A percentile compares a stretch with the other conserved stretches of the same genome.
These are phyloP conservation scores for Cherax destructor DNA, from an alignment of 1,140 invertebrate genomes.

Conservation along the genomic window DNA sequence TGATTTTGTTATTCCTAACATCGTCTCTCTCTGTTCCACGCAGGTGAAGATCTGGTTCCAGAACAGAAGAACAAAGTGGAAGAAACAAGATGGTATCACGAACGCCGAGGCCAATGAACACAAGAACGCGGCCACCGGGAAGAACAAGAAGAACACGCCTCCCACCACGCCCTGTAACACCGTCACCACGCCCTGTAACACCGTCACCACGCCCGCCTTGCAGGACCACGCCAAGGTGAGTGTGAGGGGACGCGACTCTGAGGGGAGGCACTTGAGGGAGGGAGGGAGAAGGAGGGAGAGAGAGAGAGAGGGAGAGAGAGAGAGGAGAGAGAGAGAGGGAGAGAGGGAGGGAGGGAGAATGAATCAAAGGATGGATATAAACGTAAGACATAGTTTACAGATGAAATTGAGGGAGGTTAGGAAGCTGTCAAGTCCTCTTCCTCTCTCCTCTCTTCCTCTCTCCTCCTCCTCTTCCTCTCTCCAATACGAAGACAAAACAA, in stretches of 20 bases:
- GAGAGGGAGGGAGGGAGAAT: neutral
- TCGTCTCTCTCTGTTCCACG: constrained; percentile 77
- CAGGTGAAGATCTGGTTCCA: constrained; percentile 98
- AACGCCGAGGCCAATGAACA: constrained; percentile 70
- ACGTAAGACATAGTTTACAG: too few relatives aligned
- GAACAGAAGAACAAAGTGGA: constrained; percentile 99
- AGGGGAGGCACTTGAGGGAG: neutral
- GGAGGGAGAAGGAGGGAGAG: constrained; percentile 8
- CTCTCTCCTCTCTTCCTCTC: too few relatives aligned
- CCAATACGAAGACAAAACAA: too few relatives aligned
- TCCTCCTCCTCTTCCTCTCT: too few relatives aligned
- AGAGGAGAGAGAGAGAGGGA: neutral
- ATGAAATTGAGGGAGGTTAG: too few relatives aligned
- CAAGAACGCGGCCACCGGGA: constrained; percentile 67
- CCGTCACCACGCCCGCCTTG: neutral
- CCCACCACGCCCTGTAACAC: neutral
- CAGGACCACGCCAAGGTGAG: neutral
- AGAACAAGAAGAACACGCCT: constrained; percentile 51
- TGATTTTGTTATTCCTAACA: too few relatives aligned
- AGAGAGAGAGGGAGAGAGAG: constrained; percentile 27
- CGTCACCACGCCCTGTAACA: neutral
- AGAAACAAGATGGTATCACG: constrained; percentile 90
- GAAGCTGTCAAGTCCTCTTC: too few relatives aligned
- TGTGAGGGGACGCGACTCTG: too few relatives aligned
- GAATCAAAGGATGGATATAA: neutral